Evolutionary conservation across 92 coral and sea anemone genomes (phyloP), one percentile per base, ranked within the genome.

Genomic region (Phenganax subtilis): DNA sequence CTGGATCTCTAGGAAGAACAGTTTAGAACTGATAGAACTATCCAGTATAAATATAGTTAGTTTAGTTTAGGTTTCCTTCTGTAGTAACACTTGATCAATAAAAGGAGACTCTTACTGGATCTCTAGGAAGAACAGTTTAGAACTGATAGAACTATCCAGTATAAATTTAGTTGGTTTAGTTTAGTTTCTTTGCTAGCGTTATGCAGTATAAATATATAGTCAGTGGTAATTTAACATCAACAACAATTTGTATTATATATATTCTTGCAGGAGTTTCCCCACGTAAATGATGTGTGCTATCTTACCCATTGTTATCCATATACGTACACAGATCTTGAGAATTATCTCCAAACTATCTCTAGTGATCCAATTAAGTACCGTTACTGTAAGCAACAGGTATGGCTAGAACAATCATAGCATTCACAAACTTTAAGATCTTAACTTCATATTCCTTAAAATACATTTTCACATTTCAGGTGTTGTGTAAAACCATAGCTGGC

Each of bases 281-380:
- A 89, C 29, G 87, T 80, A 11, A 81, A 77, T 53, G 98, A 94
- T 68, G 89, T 88, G 3, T 91, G 98, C 70, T 92, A 92, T 84
- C 86, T 94, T 44, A 93, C 98, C 12, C 98, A 94, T 62, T 94
- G 98, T 77, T 94, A 92, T 58, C 98, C 98, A 25, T 94, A 94
- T 85, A 88, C 98, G 0, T 94, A 94, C 87, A 90, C 98, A 59
- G 98, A 92, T 65, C 84, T 94, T 51, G 97, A 94, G 71, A 72
- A 85, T 55, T 90, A 92, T 85, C 81, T 94, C 59, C 77, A 86
- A 72, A 76, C 88, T 12, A 69, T 94, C 59, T 81, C 87, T 56
- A 89, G 85, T 44, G 86, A 85, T 53, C 97, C 96, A 10, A 67
- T 84, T 57, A 90, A 87, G 51, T 76, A 90, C 67, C 91, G 87